A percentile compares a stretch with the other conserved stretches of the same genome.
These are phyloP conservation scores for Diplodus puntazzo DNA, from an alignment of 2,797 vertebrate species.

Conservation along the genomic window DNA sequence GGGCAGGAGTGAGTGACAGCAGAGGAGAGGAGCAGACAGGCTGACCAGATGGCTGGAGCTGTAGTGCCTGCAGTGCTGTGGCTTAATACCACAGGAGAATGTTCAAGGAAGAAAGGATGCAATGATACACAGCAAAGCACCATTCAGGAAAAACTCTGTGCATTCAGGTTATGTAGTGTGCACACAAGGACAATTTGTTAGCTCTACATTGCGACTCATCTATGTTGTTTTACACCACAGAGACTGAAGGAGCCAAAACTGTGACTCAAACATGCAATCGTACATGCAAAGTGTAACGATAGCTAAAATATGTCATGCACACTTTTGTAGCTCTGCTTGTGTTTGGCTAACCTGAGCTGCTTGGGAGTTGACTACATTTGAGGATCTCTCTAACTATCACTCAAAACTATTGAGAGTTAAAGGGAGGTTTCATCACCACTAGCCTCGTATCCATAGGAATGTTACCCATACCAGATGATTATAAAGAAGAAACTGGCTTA, in stretches of 20 bases:
- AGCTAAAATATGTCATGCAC: background rate
- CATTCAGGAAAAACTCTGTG: slow-evolving; percentile 36
- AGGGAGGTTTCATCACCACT: background rate
- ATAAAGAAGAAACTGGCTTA: background rate
- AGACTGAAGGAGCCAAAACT: background rate
- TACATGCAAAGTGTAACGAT: background rate
- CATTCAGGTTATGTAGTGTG: slow-evolving; percentile 17
- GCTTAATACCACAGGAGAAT: slow-evolving; percentile 70
- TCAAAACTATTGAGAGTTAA: background rate
- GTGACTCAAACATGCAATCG: background rate
- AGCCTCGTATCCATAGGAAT: background rate
- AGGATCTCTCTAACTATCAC: background rate
- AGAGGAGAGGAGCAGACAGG: slow-evolving; percentile 79
- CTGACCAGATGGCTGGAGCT: slow-evolving; percentile 84
- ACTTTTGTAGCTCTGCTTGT: background rate
- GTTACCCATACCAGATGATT: background rate
- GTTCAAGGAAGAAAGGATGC: slow-evolving; percentile 54
- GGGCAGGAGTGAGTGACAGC: slow-evolving; percentile 80
- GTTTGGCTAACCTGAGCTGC: background rate
- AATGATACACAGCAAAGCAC: slow-evolving; percentile 18
- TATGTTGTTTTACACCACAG: background rate
- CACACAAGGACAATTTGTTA: background rate
- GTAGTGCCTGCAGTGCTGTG: slow-evolving; percentile 71
- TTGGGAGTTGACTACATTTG: background rate
- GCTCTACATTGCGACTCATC: background rate